phyloP scores from a whole-genome alignment of 2,888 invertebrate species.

The Orthosia gothica region DNA sequence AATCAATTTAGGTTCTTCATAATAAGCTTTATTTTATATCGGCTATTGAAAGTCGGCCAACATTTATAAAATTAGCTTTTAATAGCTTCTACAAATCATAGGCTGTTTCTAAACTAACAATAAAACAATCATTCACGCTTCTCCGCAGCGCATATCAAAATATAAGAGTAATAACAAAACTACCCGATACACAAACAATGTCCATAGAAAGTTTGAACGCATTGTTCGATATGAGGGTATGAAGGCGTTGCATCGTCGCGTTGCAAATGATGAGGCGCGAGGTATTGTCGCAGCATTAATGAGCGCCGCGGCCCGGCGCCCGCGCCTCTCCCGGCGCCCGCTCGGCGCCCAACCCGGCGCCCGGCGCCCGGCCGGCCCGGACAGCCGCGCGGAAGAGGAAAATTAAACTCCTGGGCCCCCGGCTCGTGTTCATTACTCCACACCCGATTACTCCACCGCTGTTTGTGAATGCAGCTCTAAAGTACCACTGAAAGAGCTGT shows the following conservation, averaged over 20 bases:
- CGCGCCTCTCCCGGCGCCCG: conserved; percentile 60
- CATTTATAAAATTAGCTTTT: neutral
- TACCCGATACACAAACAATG: conserved; percentile 60
- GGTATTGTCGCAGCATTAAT: conserved; percentile 89
- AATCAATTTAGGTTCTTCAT: no score
- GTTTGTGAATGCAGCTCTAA: conserved; percentile 83
- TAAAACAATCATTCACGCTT: conserved; percentile 13
- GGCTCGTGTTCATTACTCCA: conserved; percentile 88
- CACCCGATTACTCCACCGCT: conserved; percentile 85
- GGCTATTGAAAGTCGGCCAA: neutral
- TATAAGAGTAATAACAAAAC: conserved; percentile 50
- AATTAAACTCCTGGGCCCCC: conserved; percentile 91
- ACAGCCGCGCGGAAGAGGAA: conserved; percentile 90
- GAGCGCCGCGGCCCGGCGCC: conserved; percentile 78
- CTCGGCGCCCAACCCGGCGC: conserved; percentile 68
- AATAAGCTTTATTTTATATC: no score
- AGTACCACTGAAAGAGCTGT: conserved; percentile 73
- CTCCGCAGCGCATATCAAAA: conserved; percentile 25
- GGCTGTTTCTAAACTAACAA: neutral
- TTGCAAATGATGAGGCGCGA: conserved; percentile 87
- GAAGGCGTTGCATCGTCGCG: conserved; percentile 67
- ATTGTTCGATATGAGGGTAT: conserved; percentile 69
- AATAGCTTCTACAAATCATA: neutral
- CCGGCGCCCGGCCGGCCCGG: conserved; percentile 76
- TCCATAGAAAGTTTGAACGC: conserved; percentile 67